Evolutionary conservation across 2,797 vertebrate species (phyloP), one percentile per base, ranked within the genome.

Genomic region (Anguilla anguilla): DNA sequence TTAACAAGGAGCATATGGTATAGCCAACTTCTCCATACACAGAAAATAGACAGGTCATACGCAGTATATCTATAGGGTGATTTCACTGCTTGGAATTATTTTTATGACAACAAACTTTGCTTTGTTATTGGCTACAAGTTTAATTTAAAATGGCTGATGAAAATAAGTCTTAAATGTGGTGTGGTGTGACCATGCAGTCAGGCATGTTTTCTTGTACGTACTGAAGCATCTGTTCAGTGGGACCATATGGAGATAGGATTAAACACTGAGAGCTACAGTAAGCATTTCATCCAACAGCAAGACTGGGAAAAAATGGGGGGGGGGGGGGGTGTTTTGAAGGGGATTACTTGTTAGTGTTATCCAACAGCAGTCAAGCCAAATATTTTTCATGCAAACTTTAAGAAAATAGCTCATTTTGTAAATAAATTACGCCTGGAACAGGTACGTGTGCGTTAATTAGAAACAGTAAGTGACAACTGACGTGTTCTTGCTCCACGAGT

Each of bases 231-330:
- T 83, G 59, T 49, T 87, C 82, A 87, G 69, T 87, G 86, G 17
- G 43, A 39, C 86, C 86, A 87, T 82, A 83, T 87, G 86, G 86
- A 69, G 84, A n/a, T 64, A 35, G 84, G 55, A 61, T 85, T 85
- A 59, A 85, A 85, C 84, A 85, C 55, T 43, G 79, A 49, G 43
- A 85, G 84, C 84, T 85, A 85, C 84, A 85, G 28, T 85, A 64
- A 85, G 59, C 84, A 61, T 85, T 64, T 64, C 55, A 43, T 67
- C 51, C 85, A 46, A 72, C 35, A 64, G 39, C 19, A 3, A 19
- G 13, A 15, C 17, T 67, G 57, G 69, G 69, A 25, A n/a, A 7
- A 5, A 17, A 64, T 0, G 10, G 51, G 51, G 69, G 64, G 64
- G 69, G 64, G 64, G 64, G 43, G 59, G 25, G 39, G 79, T 15